These are phyloP conservation scores for Apodemia hepburni DNA, from an alignment of 2,888 invertebrate species.

Conservation along the genomic window DNA sequence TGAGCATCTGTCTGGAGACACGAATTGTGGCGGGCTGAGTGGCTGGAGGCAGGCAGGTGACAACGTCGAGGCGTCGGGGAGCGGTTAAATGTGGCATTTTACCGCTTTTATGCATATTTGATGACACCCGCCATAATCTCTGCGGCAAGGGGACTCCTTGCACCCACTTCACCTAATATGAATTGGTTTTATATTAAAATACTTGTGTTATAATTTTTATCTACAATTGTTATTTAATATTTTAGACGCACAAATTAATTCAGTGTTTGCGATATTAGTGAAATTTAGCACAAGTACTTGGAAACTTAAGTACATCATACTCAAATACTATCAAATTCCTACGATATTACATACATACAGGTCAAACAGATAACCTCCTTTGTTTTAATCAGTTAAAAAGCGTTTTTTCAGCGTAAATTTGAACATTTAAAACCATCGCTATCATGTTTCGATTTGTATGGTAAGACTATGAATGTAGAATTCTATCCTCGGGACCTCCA, in stretches of 20 bases:
- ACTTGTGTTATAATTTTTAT: not conserved
- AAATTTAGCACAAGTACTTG: no score
- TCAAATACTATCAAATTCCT: no score
- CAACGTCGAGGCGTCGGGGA: slow-evolving; percentile 56
- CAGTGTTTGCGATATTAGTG: no score
- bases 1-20: slow-evolving; percentile 66
- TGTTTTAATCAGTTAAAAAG: no score
- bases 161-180: slow-evolving; percentile 18
- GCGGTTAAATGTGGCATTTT: slow-evolving; percentile 79
- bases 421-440: no score
- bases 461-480: no score
- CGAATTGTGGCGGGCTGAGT: slow-evolving; percentile 35
- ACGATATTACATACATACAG: no score
- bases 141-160: slow-evolving; percentile 46
- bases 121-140: slow-evolving; percentile 77
- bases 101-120: slow-evolving; percentile 81
- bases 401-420: no score
- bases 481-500: no score
- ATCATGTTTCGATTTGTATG: no score
- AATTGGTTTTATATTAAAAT: slow-evolving; percentile 15
- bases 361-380: no score
- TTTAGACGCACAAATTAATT: not conserved
- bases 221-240: not conserved
- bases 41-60: slow-evolving; percentile 48
- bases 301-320: no score